Conservation (phyloP, 2,888 invertebrate species). For the Rhagonycha lutea region DNA sequence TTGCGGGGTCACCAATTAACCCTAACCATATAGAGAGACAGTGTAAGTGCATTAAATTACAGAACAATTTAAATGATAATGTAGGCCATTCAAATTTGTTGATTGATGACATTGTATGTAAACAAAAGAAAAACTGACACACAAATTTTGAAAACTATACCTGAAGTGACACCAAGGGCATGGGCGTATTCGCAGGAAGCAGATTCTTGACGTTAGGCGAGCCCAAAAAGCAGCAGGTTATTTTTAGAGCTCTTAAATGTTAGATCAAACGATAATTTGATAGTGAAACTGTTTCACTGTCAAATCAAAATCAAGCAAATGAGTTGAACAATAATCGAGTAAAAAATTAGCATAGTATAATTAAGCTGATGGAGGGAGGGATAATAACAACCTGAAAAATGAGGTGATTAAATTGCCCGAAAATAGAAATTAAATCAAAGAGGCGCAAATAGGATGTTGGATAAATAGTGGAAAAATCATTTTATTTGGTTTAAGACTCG, state of each 20-base stretch:
- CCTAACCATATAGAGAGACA: too few species aligned
- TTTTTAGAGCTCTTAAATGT: neutral
- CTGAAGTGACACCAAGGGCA: neutral
- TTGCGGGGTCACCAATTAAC: too few species aligned
- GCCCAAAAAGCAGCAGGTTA: neutral
- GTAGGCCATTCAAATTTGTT: neutral
- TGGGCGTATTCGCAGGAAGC: neutral
- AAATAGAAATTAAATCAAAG: neutral
- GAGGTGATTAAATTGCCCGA: neutral
- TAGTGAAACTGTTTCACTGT: neutral
- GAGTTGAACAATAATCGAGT: neutral
- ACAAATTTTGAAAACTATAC: neutral
- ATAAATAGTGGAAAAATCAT: constrained; percentile 5
- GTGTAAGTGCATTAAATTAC: neutral
- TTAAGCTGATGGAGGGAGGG: neutral
- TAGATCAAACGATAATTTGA: neutral
- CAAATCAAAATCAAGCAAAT: neutral
- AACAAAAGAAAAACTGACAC: neutral
- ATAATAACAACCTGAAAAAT: neutral
- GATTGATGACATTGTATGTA: neutral
- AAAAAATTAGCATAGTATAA: neutral
- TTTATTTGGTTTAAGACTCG: constrained; percentile 7
- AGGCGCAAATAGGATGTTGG: neutral
- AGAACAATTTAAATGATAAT: neutral
- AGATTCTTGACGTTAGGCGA: neutral